Base-by-base conservation (phyloP, 2,888 invertebrate species). In the Drosophila paramelanica region DNA sequence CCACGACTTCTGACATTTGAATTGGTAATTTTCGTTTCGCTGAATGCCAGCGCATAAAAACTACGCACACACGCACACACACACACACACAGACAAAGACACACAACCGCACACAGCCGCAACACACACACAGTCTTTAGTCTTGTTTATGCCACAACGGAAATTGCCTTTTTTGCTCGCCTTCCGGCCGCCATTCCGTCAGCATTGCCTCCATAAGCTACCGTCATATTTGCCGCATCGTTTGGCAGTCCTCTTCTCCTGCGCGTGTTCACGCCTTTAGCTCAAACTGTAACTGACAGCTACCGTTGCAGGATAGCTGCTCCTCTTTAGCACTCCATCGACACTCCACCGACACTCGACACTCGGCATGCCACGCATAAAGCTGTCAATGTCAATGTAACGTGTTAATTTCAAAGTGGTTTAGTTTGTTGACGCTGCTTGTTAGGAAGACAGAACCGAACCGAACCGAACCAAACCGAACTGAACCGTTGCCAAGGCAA, bases 341-440 rank as follows among this genome's bases (percentile, higher is more conserved):
- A 42, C 58, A 36, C 49, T 51, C 43, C 47, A 69, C 74, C 43
- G 47, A 69, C 74, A 74, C 74, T 77, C 76, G 81, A 77, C 88
- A 82, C 87, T 88, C 83, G 88, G 88, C 83, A 83, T 88, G 78
- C 70, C 85, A 84, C 89, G 81, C 83, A 89, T 88, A 88, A 89
- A 76, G 88, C 89, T 89, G 85, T 86, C 89, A 89, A 88, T 89
- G 89, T 89, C 89, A 86, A 86, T 89, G 86, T 86, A 86, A 86
- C 81, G 89, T 86, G 88, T 86, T 86, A 86, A 86, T 89, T 86
- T 86, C 89, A 85, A 88, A 88, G 86, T 88, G 88, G 83, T 81
- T 84, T 84, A 87, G 87, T 84, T 87, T 87, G 87, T 84, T 84
- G 83, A 84, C 87, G 83, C 86, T 72, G 83, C 86, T 81, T 83